These are phyloP conservation scores for Neolamprologus devosi DNA, from an alignment of 2,113 vertebrate genomes.

Conservation along the genomic window DNA sequence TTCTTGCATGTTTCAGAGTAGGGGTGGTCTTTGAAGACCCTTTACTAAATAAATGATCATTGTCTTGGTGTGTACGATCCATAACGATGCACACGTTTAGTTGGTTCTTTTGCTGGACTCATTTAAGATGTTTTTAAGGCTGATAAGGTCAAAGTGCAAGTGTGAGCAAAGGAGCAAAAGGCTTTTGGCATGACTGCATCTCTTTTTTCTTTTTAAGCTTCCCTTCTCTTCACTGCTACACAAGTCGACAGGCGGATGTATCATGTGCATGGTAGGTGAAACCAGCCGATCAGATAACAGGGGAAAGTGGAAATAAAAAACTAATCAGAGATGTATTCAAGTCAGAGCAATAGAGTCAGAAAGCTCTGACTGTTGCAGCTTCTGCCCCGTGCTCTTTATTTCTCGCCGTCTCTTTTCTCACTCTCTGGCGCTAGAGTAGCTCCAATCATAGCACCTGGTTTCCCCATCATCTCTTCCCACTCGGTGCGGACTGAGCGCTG, in stretches of 20 bases:
- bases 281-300: constrained; percentile 10
- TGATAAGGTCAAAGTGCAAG: neutral
- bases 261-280: neutral
- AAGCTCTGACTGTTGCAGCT: neutral
- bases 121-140: neutral
- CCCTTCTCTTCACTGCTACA: neutral
- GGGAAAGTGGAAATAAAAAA: constrained; percentile 23
- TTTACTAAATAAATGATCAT: neutral
- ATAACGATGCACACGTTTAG: neutral
- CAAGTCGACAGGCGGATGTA: neutral
- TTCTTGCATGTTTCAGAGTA: neutral
- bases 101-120: neutral
- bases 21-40: neutral
- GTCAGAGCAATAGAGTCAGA: constrained; percentile 16
- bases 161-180: neutral
- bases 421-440: constrained; percentile 7
- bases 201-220: neutral
- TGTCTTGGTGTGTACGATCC: neutral
- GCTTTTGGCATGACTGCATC: neutral
- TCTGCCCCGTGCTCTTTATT: neutral
- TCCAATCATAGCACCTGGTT: constrained; percentile 63
- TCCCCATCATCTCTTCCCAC: constrained; percentile 59
- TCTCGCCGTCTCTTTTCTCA: neutral
- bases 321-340: constrained; percentile 5
- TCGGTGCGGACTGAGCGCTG: constrained; percentile 44